A percentile compares a stretch with the other conserved stretches of the same genome.
These are phyloP conservation scores for Limnothrissa miodon DNA, from an alignment of 2,113 vertebrate genomes.

Conservation along the genomic window DNA sequence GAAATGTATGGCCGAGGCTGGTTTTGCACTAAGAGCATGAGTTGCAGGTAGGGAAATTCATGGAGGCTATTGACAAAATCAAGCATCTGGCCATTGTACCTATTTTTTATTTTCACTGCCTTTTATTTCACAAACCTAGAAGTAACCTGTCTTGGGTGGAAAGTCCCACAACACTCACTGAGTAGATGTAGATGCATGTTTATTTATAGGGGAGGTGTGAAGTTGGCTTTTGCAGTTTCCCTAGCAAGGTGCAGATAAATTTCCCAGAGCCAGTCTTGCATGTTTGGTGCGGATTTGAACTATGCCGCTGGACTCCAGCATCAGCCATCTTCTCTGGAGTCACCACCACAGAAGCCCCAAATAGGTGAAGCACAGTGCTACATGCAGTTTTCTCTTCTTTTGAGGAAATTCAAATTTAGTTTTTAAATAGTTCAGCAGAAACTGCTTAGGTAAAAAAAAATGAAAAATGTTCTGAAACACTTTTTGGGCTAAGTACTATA, in stretches of 20 bases:
- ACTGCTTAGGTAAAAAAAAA: not conserved
- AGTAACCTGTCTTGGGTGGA: not conserved
- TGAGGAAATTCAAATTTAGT: not conserved
- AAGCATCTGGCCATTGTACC: not conserved
- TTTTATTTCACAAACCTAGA: not conserved
- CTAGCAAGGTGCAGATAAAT: not conserved
- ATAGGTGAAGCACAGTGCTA: not conserved
- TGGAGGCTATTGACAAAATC: not conserved
- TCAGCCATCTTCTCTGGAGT: not conserved
- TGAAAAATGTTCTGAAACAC: not conserved
- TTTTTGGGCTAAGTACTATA: not conserved
- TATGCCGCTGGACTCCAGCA: not conserved
- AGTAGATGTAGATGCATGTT: not conserved
- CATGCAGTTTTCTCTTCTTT: not conserved
- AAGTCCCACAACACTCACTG: not conserved
- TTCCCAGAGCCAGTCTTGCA: not conserved
- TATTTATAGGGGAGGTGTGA: not conserved
- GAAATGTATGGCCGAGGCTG: conserved; percentile 82
- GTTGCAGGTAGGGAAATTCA: not conserved
- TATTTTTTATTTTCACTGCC: conserved; percentile 9
- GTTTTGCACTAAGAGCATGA: conserved; percentile 78
- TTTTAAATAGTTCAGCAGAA: not conserved
- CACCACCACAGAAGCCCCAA: not conserved
- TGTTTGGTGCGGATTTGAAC: not conserved
- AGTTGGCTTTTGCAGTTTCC: not conserved